Conservation (phyloP, 2,797 vertebrate species). For the Pantherophis vulpinus region DNA sequence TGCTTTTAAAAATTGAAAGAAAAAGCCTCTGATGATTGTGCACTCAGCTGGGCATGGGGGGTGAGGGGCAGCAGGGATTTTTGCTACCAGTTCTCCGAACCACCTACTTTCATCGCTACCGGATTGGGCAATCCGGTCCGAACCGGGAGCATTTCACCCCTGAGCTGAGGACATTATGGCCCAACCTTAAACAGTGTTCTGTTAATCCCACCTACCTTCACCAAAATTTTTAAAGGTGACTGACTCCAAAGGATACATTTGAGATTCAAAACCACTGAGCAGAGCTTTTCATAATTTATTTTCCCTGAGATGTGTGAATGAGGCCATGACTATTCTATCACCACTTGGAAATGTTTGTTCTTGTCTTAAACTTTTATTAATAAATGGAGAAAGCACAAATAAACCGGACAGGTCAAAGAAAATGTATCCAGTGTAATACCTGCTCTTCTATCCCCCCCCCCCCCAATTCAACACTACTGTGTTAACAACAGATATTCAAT, state of each 20-base stretch:
- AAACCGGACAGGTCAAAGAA: neutral
- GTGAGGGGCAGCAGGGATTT: too few relatives aligned
- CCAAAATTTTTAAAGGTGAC: neutral
- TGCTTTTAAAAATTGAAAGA: too few relatives aligned
- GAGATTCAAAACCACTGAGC: neutral
- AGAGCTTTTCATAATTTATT: neutral
- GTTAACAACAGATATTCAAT: neutral
- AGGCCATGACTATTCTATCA: neutral
- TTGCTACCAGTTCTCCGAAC: too few relatives aligned
- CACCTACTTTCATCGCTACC: too few relatives aligned
- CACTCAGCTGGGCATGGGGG: too few relatives aligned
- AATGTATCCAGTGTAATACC: neutral
- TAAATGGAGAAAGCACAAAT: neutral
- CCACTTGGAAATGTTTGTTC: neutral
- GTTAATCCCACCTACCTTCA: neutral
- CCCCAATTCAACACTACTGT: neutral
- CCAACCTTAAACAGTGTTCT: neutral
- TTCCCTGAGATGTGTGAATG: neutral
- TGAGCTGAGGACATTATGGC: neutral
- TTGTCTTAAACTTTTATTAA: neutral
- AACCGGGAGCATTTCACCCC: too few relatives aligned
- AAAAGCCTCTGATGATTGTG: too few relatives aligned
- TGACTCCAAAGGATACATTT: neutral
- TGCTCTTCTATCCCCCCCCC: neutral
- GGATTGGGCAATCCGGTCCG: too few relatives aligned